phyloP scores from a whole-genome alignment of 35 echinoderm and acorn worm genomes.

The Heliocidaris erythrogramma region DNA sequence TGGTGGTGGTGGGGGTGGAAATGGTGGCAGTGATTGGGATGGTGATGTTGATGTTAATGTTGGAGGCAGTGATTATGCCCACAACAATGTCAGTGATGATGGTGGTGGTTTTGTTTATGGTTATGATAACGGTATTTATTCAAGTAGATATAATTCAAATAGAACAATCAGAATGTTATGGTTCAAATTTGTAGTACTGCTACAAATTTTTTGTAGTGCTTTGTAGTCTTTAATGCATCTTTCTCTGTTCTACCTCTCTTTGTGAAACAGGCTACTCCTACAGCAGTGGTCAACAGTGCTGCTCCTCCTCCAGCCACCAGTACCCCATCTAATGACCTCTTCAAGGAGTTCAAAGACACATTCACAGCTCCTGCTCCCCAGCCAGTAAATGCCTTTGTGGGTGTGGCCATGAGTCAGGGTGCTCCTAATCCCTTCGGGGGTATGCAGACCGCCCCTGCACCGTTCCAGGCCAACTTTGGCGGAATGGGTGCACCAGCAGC shows the following conservation, averaged over 20 bases:
- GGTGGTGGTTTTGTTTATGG: too few relatives aligned
- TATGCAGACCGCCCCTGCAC: constrained; percentile 21
- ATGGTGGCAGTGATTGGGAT: too few relatives aligned
- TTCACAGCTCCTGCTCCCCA: constrained; percentile 56
- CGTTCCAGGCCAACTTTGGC: constrained; percentile 49
- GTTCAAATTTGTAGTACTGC: not conserved
- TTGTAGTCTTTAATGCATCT: not conserved
- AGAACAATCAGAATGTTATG: not conserved
- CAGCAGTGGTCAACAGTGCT: not conserved
- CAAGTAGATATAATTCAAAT: too few relatives aligned
- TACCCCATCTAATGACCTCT: constrained; percentile 78
- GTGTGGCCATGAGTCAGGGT: constrained; percentile 23
- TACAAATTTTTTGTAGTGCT: too few relatives aligned
- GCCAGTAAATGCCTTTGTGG: constrained; percentile 30
- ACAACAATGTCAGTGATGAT: too few relatives aligned
- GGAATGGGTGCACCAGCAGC: constrained; percentile 40
- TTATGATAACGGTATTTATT: too few relatives aligned
- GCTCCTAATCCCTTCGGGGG: constrained; percentile 73
- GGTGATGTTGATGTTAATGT: too few relatives aligned
- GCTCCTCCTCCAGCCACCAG: constrained; percentile 29
- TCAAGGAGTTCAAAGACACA: constrained; percentile 82
- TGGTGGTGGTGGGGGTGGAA: not conserved
- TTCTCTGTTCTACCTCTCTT: not conserved
- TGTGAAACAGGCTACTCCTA: not conserved
- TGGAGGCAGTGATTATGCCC: too few relatives aligned